phyloP scores from a whole-genome alignment of 2,797 vertebrate genomes.

The Smutsia temminckii region DNA sequence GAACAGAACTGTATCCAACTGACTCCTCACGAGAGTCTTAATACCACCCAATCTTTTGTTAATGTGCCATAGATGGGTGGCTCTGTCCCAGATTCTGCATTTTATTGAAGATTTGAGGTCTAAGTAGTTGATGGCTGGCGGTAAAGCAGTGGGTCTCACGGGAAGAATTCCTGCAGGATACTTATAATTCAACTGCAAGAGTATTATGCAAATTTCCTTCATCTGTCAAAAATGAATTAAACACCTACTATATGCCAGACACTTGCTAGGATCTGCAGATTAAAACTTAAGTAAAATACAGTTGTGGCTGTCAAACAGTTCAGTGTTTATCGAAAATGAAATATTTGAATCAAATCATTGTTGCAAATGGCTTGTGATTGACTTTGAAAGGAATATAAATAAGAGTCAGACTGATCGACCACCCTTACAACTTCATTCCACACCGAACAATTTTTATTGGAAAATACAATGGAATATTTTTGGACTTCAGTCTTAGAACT shows the following conservation, averaged over 20 bases:
- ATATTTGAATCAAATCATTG: background rate
- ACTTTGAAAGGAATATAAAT: conserved; percentile 39
- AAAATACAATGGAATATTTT: conserved; percentile 14
- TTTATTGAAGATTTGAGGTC: background rate
- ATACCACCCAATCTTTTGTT: background rate
- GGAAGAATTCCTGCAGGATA: background rate
- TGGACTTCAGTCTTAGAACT: background rate
- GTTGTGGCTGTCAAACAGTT: background rate
- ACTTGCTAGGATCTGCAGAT: background rate
- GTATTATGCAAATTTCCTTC: background rate
- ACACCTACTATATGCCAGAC: background rate
- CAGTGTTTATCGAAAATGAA: conserved; percentile 20
- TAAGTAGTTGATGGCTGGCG: background rate
- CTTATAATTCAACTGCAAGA: background rate
- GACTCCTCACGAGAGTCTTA: background rate
- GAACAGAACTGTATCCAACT: background rate
- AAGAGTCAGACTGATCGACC: background rate
- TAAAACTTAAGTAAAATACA: conserved; percentile 22
- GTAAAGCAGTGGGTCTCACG: background rate
- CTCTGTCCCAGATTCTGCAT: background rate
- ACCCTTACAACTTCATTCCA: conserved; percentile 23
- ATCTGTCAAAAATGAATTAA: background rate
- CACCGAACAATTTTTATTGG: conserved; percentile 3
- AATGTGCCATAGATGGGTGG: background rate
- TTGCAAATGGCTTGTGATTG: background rate